A percentile compares a stretch with the other conserved stretches of the same genome.
Evolutionary conservation across 2,113 vertebrate genomes (phyloP).

Genomic region (Chionis minor): DNA sequence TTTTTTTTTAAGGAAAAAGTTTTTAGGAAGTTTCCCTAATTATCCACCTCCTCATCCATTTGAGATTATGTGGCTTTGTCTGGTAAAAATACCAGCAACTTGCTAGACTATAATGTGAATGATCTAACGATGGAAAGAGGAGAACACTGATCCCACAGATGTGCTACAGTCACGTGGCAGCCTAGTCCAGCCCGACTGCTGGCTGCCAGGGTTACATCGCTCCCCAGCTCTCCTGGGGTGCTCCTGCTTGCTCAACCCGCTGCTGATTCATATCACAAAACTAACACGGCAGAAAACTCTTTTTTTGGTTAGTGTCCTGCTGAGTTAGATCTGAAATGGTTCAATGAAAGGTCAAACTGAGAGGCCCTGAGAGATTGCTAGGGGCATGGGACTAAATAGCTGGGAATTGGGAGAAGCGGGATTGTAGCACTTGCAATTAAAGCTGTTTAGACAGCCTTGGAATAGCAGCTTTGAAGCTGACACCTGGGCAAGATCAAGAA

Average conservation of each 20-base stretch:
- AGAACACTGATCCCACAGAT: background rate
- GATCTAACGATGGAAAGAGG: background rate
- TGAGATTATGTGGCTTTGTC: background rate
- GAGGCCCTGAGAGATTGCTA: background rate
- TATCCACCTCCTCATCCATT: background rate
- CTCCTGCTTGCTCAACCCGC: background rate
- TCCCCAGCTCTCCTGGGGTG: background rate
- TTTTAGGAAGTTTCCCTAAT: background rate
- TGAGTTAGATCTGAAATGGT: conserved; percentile 1
- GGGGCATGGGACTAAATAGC: background rate
- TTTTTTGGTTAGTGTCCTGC: background rate
- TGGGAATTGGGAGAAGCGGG: conserved; percentile 4
- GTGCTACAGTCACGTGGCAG: background rate
- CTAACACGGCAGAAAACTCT: background rate
- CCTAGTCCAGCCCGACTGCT: background rate
- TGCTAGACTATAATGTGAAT: background rate
- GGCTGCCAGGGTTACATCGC: background rate
- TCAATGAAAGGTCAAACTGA: conserved; percentile 20
- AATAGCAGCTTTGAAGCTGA: conserved; percentile 32
- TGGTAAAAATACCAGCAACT: background rate
- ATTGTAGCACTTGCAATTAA: conserved; percentile 26
- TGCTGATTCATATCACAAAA: background rate
- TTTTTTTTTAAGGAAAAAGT: background rate
- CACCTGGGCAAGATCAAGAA: conserved; percentile 12
- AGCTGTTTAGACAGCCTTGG: background rate